Conservation (phyloP, 2,113 vertebrate genomes). For the western clawed frog (Xenopus tropicalis) region DNA sequence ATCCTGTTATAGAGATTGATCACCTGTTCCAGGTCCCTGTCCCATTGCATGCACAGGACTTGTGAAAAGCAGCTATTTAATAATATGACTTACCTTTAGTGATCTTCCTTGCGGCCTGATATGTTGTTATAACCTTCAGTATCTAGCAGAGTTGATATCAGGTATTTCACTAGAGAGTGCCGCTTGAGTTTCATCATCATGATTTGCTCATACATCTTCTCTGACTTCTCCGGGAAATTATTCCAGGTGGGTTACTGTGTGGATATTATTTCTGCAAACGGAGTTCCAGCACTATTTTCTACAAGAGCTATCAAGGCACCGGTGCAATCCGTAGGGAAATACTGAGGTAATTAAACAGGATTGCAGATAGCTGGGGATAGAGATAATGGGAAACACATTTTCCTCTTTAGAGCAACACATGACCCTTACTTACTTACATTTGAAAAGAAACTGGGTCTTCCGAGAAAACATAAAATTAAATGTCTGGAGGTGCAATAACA, state of each 20-base stretch:
- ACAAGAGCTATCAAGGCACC: neutral
- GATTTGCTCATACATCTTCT: neutral
- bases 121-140: constrained; percentile 3
- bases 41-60: neutral
- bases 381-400: neutral
- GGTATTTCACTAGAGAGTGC: neutral
- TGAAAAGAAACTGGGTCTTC: neutral
- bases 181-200: neutral
- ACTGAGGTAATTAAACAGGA: neutral
- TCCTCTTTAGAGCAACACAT: neutral
- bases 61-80: neutral
- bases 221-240: neutral
- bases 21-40: neutral
- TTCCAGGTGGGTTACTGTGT: constrained; percentile 3
- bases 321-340: neutral
- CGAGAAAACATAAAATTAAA: no score
- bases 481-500: neutral
- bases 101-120: neutral
- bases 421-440: neutral
- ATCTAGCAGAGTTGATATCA: neutral
- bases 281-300: neutral
- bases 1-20: neutral
- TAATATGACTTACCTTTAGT: neutral
- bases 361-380: constrained; percentile 2
- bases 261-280: neutral